phyloP scores from a whole-genome alignment of 2,888 invertebrate species.

The Lasioglossum villosulum region DNA sequence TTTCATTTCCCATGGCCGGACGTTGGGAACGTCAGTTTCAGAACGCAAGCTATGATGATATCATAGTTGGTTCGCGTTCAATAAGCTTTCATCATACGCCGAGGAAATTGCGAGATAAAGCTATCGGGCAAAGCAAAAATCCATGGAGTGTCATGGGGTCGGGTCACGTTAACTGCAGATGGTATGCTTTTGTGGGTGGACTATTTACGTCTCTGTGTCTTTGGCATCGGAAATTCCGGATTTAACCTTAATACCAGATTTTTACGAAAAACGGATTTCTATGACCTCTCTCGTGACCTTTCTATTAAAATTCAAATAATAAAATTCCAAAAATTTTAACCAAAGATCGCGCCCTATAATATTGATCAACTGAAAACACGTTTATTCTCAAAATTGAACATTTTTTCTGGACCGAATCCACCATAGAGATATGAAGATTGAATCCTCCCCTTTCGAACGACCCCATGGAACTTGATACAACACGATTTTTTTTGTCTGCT shows the following conservation, averaged over 20 bases:
- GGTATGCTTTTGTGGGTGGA: background rate
- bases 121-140: conserved; percentile 15
- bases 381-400: background rate
- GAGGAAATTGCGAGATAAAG: conserved; percentile 19
- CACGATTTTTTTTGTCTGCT: background rate
- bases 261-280: background rate
- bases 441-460: background rate
- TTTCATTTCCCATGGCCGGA: conserved; percentile 11
- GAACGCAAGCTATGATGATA: background rate
- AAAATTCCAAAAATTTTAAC: too few species aligned
- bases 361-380: background rate
- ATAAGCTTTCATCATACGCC: conserved; percentile 18
- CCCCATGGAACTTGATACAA: background rate
- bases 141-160: background rate
- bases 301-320: background rate
- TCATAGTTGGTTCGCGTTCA: conserved; percentile 4
- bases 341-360: background rate
- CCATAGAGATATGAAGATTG: background rate
- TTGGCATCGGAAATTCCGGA: background rate
- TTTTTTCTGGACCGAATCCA: background rate
- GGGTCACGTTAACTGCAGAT: conserved; percentile 6
- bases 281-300: background rate
- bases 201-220: background rate
- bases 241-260: background rate
- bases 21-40: conserved; percentile 10